These are phyloP conservation scores for Coptotermes formosanus DNA, from an alignment of 1,140 invertebrate genomes.

Conservation along the genomic window DNA sequence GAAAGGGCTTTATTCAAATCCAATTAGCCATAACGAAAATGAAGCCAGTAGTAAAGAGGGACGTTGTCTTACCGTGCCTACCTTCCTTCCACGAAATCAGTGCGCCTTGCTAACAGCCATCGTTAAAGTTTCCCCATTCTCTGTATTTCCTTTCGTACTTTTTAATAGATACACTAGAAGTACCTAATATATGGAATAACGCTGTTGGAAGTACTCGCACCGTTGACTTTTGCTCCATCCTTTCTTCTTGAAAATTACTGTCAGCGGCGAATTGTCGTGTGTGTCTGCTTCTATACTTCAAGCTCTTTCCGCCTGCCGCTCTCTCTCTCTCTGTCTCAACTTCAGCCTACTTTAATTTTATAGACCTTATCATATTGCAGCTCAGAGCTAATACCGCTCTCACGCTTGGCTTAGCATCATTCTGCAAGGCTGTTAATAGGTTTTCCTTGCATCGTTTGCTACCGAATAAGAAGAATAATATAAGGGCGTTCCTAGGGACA, in stretches of 20 bases:
- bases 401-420: neutral
- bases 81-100: neutral
- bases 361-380: constrained; percentile 14
- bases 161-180: neutral
- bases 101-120: neutral
- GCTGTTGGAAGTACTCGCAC: neutral
- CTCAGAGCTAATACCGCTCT: neutral
- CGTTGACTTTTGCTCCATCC: neutral
- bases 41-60: no score
- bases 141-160: neutral
- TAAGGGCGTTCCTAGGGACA: neutral
- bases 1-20: no score
- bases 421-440: constrained; percentile 10
- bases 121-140: neutral
- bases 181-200: neutral
- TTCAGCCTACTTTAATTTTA: neutral
- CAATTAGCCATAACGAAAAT: no score
- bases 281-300: neutral
- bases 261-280: neutral
- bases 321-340: neutral
- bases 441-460: constrained; percentile 15
- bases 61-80: no score
- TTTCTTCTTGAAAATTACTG: neutral
- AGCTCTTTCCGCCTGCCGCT: neutral
- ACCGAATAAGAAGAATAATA: neutral